These are phyloP conservation scores for Ommatoiulus sabulosus DNA, from an alignment of 2,888 invertebrate species.

Conservation along the genomic window DNA sequence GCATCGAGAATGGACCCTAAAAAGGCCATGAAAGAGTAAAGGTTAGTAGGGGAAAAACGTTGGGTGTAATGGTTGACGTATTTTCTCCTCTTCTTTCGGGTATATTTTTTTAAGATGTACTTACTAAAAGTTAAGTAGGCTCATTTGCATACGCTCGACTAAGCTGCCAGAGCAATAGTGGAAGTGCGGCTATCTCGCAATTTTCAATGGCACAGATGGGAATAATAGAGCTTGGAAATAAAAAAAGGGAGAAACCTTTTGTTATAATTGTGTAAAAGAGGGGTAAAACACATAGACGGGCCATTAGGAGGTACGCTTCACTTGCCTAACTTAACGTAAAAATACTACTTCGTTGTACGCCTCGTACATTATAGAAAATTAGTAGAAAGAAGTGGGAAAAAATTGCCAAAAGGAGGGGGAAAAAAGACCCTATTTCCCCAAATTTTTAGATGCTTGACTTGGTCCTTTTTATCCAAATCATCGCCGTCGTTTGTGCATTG, in stretches of 20 bases:
- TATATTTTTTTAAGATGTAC: slow-evolving; percentile 25
- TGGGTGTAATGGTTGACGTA: not conserved
- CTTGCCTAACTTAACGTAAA: not conserved
- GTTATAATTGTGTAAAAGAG: slow-evolving; percentile 34
- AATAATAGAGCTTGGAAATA: not conserved
- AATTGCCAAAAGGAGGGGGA: not conserved
- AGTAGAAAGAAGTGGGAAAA: not conserved
- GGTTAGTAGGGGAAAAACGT: not conserved
- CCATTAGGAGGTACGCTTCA: not conserved
- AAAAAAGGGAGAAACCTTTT: not conserved
- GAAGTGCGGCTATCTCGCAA: slow-evolving; percentile 34
- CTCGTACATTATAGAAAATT: slow-evolving; percentile 11
- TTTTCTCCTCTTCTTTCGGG: too few relatives aligned
- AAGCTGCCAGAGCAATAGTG: slow-evolving; percentile 14
- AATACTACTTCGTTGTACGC: slow-evolving; percentile 18
- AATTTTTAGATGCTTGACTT: not conserved
- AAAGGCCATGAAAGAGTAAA: not conserved
- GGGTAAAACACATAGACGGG: slow-evolving; percentile 25
- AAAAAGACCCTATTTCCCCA: slow-evolving; percentile 12
- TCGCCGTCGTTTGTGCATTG: not conserved
- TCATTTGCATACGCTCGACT: slow-evolving; percentile 34
- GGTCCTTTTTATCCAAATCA: slow-evolving; percentile 23
- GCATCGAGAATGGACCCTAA: too few relatives aligned
- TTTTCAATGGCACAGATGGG: slow-evolving; percentile 26
- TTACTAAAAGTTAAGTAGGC: slow-evolving; percentile 34